These are phyloP conservation scores for Phrynocephalus guinanensis DNA, from an alignment of 2,797 vertebrate genomes.

Conservation along the genomic window DNA sequence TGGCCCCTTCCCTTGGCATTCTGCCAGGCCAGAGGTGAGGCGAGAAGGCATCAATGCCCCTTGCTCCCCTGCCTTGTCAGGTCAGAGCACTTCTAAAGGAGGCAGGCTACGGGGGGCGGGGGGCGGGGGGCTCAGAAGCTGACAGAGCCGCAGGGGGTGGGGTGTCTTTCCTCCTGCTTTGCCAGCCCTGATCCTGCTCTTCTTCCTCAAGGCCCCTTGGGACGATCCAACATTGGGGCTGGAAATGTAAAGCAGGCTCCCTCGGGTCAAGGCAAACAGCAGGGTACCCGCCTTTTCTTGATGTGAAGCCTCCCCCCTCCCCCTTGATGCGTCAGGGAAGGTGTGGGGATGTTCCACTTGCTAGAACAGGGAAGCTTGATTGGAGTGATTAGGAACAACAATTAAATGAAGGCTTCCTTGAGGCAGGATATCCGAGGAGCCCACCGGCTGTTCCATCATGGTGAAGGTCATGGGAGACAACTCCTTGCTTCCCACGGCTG, in stretches of 20 bases:
- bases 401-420: not conserved
- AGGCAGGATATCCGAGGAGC: not conserved
- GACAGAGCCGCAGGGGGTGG: not conserved
- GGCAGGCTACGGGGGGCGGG: not conserved
- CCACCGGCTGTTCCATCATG: not conserved
- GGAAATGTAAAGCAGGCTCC: not conserved
- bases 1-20: conserved; percentile 6
- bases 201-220: not conserved
- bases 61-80: not conserved
- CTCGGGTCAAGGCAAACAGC: not conserved
- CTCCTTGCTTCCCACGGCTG: too few relatives aligned
- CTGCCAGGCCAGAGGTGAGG: conserved; percentile 17
- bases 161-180: not conserved
- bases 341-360: not conserved
- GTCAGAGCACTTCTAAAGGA: not conserved
- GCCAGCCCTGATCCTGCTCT: not conserved
- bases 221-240: not conserved
- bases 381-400: not conserved
- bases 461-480: too few relatives aligned
- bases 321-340: not conserved
- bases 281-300: too few relatives aligned
- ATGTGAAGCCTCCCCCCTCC: not conserved
- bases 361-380: not conserved
- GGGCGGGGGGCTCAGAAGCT: too few relatives aligned
- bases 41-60: not conserved